Evolutionary conservation across 2,888 invertebrate genomes (phyloP), one percentile per base, ranked within the genome.

Genomic region (Neoitamus cyanurus): DNA sequence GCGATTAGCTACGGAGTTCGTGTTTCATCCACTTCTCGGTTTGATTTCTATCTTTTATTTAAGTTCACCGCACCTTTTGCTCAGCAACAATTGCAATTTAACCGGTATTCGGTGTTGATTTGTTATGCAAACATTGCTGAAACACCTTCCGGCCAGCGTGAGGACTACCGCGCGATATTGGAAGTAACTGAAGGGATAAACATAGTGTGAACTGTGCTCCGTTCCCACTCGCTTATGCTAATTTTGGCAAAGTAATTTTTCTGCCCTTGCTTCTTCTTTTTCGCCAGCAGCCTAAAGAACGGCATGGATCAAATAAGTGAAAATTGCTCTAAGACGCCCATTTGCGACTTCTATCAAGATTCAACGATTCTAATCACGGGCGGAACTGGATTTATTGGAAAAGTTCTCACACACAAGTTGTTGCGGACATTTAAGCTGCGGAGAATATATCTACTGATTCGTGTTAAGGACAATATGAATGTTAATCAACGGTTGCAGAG

Each of bases 361-460:
- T 88, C 91, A 68, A 91, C 90, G 72, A 87, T 91, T 84, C 89
- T 91, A 85, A 91, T 91, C 85, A 91, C 91, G 42, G 91, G 91
- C 70, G 91, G 91, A 48, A 91, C 91, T 13, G 91, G 91, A 37
- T 91, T 91, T 87, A 89, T 91, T 87, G 91, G 91, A 75, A 91
- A 91, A 87, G 90, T 91, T 86, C 88, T 91, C 69, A 90, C 90
- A 86, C 89, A 91, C 87, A 91, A 91, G 87, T 88, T 91, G 86
- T 88, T 91, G 85, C 89, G 89, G 86, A 87, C 89, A 84, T 91
- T 91, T 88, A 88, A 89, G 77, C 87, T 91, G 84, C 89, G 89
- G 86, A 90, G 88, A 88, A 90, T 91, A 88, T 91, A 90, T 88
- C 89, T 91, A 88, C 86, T 91, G 86, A 90, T 91, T 87, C 90